phyloP scores from a whole-genome alignment of 1,140 invertebrate species.

The Drosophila lowei region DNA sequence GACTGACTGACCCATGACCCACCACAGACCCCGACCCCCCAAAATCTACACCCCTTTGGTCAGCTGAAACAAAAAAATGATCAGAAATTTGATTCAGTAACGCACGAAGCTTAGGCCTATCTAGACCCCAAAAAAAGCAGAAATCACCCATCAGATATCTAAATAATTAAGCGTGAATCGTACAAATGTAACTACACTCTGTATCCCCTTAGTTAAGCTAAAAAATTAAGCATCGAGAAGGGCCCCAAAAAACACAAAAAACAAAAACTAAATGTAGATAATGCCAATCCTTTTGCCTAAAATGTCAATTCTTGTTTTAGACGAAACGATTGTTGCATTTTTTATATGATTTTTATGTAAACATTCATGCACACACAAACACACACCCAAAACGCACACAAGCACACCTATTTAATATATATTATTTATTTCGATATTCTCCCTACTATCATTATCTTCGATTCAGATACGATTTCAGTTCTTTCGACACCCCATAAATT shows the following conservation, averaged over 20 bases:
- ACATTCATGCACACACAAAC: constrained; percentile 30
- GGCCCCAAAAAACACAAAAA: constrained; percentile 28
- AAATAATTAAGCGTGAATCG: constrained; percentile 46
- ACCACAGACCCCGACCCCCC: constrained; percentile 10
- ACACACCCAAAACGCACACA: neutral
- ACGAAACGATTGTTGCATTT: constrained; percentile 82
- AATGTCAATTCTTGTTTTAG: constrained; percentile 79
- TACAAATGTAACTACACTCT: constrained; percentile 82
- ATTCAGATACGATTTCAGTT: constrained; percentile 31
- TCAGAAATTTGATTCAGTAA: neutral
- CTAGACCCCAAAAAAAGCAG: constrained; percentile 23
- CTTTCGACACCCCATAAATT: constrained; percentile 51
- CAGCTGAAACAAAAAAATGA: constrained; percentile 25
- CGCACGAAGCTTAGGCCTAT: constrained; percentile 25
- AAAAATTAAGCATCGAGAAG: constrained; percentile 32
- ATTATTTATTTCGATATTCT: constrained; percentile 49
- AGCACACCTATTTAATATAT: constrained; percentile 31
- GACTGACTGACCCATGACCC: constrained; percentile 40
- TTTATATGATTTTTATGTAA: constrained; percentile 64
- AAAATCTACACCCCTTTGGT: constrained; percentile 40
- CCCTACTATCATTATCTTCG: constrained; percentile 44
- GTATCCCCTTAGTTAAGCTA: constrained; percentile 82
- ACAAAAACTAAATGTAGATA: constrained; percentile 70
- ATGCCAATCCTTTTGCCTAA: constrained; percentile 83
- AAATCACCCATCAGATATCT: constrained; percentile 21